Evolutionary conservation across 2,113 vertebrate species (phyloP).

Genomic region (Catharus bicknelli): DNA sequence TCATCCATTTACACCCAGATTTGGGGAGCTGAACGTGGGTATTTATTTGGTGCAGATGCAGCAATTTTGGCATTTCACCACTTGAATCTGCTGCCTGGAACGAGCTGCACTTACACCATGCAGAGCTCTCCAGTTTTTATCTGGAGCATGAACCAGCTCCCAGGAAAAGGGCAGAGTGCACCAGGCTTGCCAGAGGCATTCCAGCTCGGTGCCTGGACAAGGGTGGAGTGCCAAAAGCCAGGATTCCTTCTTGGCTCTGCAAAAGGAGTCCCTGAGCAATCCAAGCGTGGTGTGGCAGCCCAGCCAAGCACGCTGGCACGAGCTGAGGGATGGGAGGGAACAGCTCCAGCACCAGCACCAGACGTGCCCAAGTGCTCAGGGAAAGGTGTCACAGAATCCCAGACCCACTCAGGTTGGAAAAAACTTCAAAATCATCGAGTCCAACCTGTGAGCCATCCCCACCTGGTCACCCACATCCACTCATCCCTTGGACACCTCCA

Average conservation of each 20-base stretch:
- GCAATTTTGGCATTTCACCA: neutral
- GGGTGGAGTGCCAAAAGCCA: neutral
- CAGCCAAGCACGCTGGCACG: neutral
- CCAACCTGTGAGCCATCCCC: no score
- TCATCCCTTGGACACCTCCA: neutral
- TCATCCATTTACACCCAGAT: neutral
- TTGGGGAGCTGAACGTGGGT: neutral
- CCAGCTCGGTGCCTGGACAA: neutral
- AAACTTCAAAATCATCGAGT: neutral
- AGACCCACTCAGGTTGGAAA: neutral
- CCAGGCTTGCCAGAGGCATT: neutral
- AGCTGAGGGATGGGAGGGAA: neutral
- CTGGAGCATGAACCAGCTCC: neutral
- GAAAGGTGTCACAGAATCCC: neutral
- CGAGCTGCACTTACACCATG: neutral
- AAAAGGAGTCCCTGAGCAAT: neutral
- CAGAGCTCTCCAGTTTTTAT: neutral
- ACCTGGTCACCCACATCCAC: neutral
- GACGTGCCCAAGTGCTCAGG: neutral
- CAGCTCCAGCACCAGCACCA: neutral
- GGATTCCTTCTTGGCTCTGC: slow-evolving; percentile 25
- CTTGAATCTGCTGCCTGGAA: neutral
- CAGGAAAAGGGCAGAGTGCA: neutral
- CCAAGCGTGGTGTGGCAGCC: neutral
- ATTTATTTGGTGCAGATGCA: neutral